Base-by-base conservation (phyloP, 2,113 vertebrate species). In the Scytalopus superciliaris region DNA sequence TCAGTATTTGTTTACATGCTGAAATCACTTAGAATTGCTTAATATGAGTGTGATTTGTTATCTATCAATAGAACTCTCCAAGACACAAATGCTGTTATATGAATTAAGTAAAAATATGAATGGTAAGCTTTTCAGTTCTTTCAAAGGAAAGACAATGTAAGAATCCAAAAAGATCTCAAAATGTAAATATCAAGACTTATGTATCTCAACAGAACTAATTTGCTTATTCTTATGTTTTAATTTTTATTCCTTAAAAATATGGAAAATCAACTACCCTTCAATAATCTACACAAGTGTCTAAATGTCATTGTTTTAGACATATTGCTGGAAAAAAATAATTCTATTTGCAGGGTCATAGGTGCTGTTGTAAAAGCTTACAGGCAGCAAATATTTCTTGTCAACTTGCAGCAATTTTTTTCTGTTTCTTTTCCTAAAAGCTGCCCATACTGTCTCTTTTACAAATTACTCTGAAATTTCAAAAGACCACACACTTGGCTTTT, bases 401-500 rank as follows among this genome's bases (percentile, higher is more conserved):
- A 90, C 90, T 39, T 96, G 75, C 87, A 97, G 92, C 70, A 94
- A 84, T 93, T 88, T 73, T 73, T 95, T 93, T 90, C 73, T 97
- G 90, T 89, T 97, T 93, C 97, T 97, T 97, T 97, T 96, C 84
- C 90, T 86, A 91, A 94, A 89, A 96, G 83, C 96, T 84, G 72
- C 47, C 90, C 67, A 59, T 95, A 78, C 94, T 92, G 85, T 97
- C 95, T 96, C 93, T 97, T 89, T 96, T 77, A 84, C 64, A 97
- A 96, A 96, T 95, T 96, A 94, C 97, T 97, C 93, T 72, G 94
- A 97, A 97, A 97, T 96, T 95, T 97, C 94, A 88, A 70, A 95
- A 96, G 98, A 98, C 97, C 98, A 98, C 98, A 98, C 98, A 98
- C 97, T 97, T 83, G 93, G 96, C 66, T 93, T 87, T 87, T 77